Evolutionary conservation across 2,113 vertebrate species (phyloP).

Genomic region (Saguinus midas): DNA sequence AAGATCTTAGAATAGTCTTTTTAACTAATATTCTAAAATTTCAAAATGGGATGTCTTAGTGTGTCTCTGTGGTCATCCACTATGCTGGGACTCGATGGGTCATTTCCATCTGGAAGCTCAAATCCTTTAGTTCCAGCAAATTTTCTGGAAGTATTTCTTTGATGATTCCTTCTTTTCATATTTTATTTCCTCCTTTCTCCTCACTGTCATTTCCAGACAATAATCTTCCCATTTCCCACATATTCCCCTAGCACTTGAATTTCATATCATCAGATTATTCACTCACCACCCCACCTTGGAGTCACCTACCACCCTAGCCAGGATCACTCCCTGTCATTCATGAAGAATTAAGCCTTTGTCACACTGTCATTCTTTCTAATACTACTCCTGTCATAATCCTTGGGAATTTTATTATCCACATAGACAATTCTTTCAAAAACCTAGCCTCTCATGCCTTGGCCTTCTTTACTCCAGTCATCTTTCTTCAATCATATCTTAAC

Average conservation of each 20-base stretch:
- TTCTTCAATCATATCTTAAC: neutral
- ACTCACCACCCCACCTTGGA: neutral
- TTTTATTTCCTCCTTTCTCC: neutral
- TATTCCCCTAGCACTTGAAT: neutral
- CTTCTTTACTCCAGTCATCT: neutral
- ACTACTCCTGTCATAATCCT: neutral
- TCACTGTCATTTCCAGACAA: neutral
- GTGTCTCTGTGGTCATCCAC: neutral
- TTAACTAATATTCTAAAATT: conserved; percentile 2
- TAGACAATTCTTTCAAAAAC: neutral
- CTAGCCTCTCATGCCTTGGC: neutral
- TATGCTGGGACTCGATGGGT: neutral
- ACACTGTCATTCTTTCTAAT: neutral
- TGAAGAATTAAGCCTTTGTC: neutral
- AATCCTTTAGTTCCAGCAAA: neutral
- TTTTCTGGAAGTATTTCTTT: neutral
- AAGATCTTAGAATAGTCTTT: neutral
- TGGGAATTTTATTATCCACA: neutral
- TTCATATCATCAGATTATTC: neutral
- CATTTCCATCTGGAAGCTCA: neutral
- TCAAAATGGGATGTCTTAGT: conserved; percentile 14
- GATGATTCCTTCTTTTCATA: neutral
- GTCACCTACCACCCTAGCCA: neutral
- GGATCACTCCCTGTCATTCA: neutral
- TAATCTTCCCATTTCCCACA: neutral